Conservation (phyloP, 2,113 vertebrate genomes). For the Aegotheles bennettii region DNA sequence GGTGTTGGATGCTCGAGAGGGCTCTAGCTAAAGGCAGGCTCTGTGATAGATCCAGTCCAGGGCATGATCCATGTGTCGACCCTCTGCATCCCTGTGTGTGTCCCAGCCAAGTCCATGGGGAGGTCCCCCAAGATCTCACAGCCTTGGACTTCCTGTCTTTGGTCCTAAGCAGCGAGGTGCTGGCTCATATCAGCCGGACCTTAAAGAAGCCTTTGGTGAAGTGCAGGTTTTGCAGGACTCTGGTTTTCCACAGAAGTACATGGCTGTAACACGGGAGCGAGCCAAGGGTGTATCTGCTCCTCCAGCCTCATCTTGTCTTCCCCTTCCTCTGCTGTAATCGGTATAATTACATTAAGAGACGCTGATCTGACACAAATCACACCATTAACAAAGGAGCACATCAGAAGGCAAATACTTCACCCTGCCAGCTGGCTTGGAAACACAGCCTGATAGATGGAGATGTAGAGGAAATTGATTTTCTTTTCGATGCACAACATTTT, state of each 20-base stretch:
- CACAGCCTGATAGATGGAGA: not conserved
- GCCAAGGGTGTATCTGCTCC: accelerated
- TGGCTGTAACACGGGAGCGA: accelerated
- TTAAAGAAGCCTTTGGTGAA: accelerated
- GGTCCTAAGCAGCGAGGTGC: not conserved
- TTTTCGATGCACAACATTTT: not conserved
- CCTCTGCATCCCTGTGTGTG: not conserved
- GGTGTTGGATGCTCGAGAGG: not conserved
- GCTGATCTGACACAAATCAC: conserved; percentile 10
- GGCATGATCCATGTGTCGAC: not conserved
- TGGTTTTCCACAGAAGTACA: not conserved
- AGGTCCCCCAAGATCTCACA: not conserved
- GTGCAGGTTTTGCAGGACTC: not conserved
- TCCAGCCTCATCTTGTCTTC: not conserved
- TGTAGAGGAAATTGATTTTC: not conserved
- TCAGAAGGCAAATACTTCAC: conserved; percentile 11
- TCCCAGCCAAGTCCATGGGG: not conserved
- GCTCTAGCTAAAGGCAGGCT: not conserved
- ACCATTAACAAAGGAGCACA: not conserved
- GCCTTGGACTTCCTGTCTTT: not conserved
- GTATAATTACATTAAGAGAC: not conserved
- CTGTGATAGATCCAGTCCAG: not conserved
- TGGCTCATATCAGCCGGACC: accelerated
- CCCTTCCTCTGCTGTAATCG: not conserved
- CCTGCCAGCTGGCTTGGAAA: conserved; percentile 13